phyloP scores from a whole-genome alignment of 2,888 invertebrate genomes.

The Noctua janthe region DNA sequence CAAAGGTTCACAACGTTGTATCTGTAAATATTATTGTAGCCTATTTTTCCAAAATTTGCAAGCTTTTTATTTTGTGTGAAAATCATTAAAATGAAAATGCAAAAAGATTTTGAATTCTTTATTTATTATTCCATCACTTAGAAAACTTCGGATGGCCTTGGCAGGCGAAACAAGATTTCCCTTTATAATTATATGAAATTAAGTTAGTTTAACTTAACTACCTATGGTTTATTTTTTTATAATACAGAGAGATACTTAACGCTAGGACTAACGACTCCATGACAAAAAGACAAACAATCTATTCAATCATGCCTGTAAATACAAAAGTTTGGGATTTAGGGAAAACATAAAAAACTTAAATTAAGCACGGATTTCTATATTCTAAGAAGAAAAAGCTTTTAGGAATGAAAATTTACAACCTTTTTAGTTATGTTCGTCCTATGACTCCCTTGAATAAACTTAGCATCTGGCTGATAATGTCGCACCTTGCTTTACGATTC shows the following conservation, averaged over 20 bases:
- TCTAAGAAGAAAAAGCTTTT: slow-evolving; percentile 35
- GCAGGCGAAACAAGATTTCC: slow-evolving; percentile 59
- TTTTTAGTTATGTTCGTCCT: slow-evolving; percentile 4
- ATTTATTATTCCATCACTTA: slow-evolving; percentile 75
- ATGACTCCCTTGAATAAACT: background rate
- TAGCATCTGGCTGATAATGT: background rate
- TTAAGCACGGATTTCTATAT: slow-evolving; percentile 23
- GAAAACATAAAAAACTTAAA: slow-evolving; percentile 27
- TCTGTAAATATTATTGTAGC: background rate
- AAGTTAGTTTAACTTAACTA: slow-evolving; percentile 64
- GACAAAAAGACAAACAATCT: slow-evolving; percentile 61
- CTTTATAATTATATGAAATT: slow-evolving; percentile 59
- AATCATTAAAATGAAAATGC: slow-evolving; percentile 44
- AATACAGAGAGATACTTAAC: slow-evolving; percentile 65
- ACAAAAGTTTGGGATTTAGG: slow-evolving; percentile 9
- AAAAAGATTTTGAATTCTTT: slow-evolving; percentile 67
- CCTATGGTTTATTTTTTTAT: slow-evolving; percentile 60
- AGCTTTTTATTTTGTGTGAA: slow-evolving; percentile 5
- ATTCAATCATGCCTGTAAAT: slow-evolving; percentile 38
- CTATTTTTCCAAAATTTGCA: background rate
- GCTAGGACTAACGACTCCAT: slow-evolving; percentile 52
- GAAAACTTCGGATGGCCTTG: slow-evolving; percentile 70
- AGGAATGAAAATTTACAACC: slow-evolving; percentile 56
- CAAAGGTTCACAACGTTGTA: background rate
- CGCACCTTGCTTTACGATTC: background rate